A percentile compares a stretch with the other conserved stretches of the same genome.
phyloP scores from a whole-genome alignment of 2,797 vertebrate genomes.

The Anguilla megastoma region DNA sequence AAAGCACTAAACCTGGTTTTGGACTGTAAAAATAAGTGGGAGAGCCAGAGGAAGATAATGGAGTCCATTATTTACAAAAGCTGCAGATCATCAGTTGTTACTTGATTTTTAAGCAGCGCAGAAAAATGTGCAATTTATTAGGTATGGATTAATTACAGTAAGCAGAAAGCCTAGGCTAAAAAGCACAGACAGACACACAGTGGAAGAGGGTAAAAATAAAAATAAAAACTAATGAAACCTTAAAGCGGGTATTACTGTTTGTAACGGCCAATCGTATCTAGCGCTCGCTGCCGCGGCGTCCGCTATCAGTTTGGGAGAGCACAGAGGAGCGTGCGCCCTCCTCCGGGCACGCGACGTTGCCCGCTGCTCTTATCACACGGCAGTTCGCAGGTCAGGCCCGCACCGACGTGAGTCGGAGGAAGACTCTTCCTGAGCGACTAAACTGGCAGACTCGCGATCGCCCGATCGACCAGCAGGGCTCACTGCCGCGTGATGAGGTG shows the following conservation, averaged over 20 bases:
- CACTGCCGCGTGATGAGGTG: too few species aligned
- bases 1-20: neutral
- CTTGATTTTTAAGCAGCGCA: neutral
- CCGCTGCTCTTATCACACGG: too few species aligned
- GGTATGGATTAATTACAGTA: slow-evolving; percentile 56
- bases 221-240: neutral
- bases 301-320: too few species aligned
- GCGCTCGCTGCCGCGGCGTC: too few species aligned
- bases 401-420: too few species aligned
- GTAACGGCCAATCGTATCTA: neutral
- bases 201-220: neutral
- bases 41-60: neutral
- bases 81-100: neutral
- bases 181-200: slow-evolving; percentile 32
- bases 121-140: slow-evolving; percentile 33
- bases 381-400: too few species aligned
- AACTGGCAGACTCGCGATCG: too few species aligned
- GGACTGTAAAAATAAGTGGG: neutral
- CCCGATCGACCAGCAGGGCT: too few species aligned
- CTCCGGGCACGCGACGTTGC: too few species aligned
- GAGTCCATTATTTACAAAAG: neutral
- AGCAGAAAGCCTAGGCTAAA: slow-evolving; percentile 42
- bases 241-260: neutral
- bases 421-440: too few species aligned
- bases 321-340: too few species aligned